Evolutionary conservation across 2,797 vertebrate species (phyloP).

Genomic region (Tauraco hartlaubi): DNA sequence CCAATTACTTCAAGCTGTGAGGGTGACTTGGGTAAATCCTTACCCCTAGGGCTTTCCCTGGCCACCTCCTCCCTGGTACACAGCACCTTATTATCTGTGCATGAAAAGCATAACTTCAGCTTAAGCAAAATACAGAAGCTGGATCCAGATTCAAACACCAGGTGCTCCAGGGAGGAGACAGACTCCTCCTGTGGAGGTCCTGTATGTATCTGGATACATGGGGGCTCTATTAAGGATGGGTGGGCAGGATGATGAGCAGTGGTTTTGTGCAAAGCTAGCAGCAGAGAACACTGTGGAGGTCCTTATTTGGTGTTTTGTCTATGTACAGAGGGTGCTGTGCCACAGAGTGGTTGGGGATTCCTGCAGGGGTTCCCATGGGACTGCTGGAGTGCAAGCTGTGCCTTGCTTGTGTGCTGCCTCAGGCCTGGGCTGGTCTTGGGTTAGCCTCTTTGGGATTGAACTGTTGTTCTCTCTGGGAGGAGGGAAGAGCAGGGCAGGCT

Average conservation of each 20-base stretch:
- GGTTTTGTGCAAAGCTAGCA: neutral
- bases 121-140: neutral
- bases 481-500: neutral
- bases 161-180: neutral
- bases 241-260: neutral
- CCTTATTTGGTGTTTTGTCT: neutral
- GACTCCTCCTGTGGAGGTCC: neutral
- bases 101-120: neutral
- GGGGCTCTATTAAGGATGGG: neutral
- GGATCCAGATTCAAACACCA: neutral
- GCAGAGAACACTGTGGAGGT: fast-evolving
- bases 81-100: neutral
- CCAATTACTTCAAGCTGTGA: neutral
- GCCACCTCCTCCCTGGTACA: neutral
- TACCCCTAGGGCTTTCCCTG: neutral
- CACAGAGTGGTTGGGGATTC: too few species aligned
- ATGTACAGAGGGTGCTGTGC: neutral
- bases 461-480: neutral
- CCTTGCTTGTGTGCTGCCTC: neutral
- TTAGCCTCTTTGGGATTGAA: neutral
- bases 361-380: neutral
- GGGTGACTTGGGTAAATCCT: neutral
- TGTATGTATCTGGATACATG: fast-evolving
- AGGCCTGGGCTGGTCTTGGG: neutral
- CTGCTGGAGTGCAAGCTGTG: neutral